phyloP scores from a whole-genome alignment of 2,888 invertebrate genomes.

The Tetragonula carbonaria region DNA sequence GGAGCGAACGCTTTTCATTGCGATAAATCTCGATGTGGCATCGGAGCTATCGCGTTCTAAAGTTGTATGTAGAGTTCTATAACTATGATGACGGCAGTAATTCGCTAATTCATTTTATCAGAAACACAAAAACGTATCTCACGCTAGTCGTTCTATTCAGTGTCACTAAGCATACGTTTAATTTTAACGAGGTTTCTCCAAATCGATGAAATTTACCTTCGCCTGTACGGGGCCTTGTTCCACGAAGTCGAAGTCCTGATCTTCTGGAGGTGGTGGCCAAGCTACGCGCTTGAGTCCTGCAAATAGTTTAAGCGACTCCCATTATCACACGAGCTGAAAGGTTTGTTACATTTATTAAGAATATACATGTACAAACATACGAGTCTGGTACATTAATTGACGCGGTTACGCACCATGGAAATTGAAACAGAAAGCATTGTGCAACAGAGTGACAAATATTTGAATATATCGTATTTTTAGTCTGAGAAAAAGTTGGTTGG shows the following conservation, averaged over 20 bases:
- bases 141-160: conserved; percentile 10
- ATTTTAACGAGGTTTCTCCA: neutral
- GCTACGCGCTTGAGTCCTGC: conserved; percentile 93
- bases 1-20: neutral
- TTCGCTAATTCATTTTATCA: neutral
- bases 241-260: conserved; percentile 87
- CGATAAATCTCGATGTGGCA: neutral
- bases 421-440: neutral
- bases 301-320: conserved; percentile 75
- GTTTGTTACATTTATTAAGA: neutral
- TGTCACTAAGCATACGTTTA: conserved; percentile 16
- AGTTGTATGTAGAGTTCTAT: neutral
- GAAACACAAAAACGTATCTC: conserved; percentile 4
- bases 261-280: conserved; percentile 92
- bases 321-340: neutral
- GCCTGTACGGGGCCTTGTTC: conserved; percentile 85
- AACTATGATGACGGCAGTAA: neutral
- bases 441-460: neutral
- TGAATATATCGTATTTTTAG: conserved; percentile 3
- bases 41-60: neutral
- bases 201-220: conserved; percentile 85
- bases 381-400: neutral
- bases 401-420: neutral
- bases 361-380: neutral
- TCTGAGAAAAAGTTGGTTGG: neutral